phyloP scores from a whole-genome alignment of 2,797 vertebrate species.

The Enteromius viviparus region DNA sequence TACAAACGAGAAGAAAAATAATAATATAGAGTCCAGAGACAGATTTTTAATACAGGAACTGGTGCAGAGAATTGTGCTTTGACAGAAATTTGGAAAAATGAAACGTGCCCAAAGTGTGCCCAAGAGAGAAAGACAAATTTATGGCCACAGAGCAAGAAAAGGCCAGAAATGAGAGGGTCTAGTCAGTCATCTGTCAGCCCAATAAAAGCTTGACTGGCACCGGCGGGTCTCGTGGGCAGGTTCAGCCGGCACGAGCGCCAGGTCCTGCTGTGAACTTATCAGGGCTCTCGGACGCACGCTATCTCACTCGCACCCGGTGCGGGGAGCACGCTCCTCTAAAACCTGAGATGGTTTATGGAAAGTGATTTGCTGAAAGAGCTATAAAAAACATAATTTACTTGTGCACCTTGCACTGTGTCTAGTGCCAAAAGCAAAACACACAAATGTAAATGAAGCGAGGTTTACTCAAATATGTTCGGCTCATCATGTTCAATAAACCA shows the following conservation, averaged over 20 bases:
- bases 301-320: neutral
- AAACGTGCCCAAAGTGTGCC: neutral
- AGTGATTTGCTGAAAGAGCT: slow-evolving; percentile 37
- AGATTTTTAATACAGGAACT: slow-evolving; percentile 8
- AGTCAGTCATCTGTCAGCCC: slow-evolving; percentile 23
- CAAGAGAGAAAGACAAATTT: slow-evolving; percentile 18
- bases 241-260: slow-evolving; percentile 21
- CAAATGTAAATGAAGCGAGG: slow-evolving; percentile 38
- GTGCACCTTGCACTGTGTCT: slow-evolving; percentile 25
- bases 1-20: neutral
- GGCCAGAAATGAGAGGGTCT: slow-evolving; percentile 17
- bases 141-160: slow-evolving; percentile 30
- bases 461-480: slow-evolving; percentile 18
- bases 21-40: neutral
- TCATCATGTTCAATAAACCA: slow-evolving; percentile 26
- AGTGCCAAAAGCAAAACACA: slow-evolving; percentile 26
- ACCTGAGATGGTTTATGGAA: slow-evolving; percentile 27
- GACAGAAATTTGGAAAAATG: neutral
- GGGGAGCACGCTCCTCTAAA: neutral
- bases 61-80: slow-evolving; percentile 14
- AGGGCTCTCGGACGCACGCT: slow-evolving; percentile 23
- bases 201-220: slow-evolving; percentile 38
- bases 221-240: neutral
- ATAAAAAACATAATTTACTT: slow-evolving; percentile 29
- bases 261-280: slow-evolving; percentile 27